Evolutionary conservation across 35 echinoderm and acorn worm genomes (phyloP), one percentile per base, ranked within the genome.

Genomic region (Apostichopus californicus): DNA sequence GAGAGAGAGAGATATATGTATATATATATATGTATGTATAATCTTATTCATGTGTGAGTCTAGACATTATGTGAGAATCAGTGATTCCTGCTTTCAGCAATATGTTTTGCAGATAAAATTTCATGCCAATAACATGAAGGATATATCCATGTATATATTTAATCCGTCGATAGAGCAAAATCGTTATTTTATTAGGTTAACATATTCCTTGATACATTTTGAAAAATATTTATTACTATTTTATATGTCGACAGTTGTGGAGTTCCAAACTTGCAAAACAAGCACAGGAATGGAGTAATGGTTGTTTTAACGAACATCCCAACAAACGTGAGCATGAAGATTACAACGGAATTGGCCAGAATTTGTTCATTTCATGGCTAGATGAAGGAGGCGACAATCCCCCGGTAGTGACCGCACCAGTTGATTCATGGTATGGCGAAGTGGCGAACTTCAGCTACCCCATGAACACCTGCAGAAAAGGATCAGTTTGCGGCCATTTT

Each of bases 221-320:
- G 7, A 61, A 61, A 8, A 61, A 46, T 46, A 61, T 61, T 61
- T 2, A 12, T 61, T 61, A 61, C 12, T 61, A 61, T 61, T 75
- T 75, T n/a, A 75, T 22, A 13, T 75, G 71, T 75, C 71, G 20
- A 75, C 71, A 88, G 86, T 64, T 73, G 26, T 88, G 86, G 86
- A 73, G 66, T 72, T 34, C 86, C 17, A 88, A 65, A 7, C 59
- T 88, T 10, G 86, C 86, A 70, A 5, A 24, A 70, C 86, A 70
- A 73, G 86, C 86, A 61, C 86, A 88, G 34, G 17, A 1, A 34
- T 88, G 86, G 86, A 88, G 86, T 68, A 8, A 88, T 22, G 58
- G 86, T 13, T 88, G 86, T 68, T 34, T 70, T 54, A 73, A 88
- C n/a, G 86, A 6, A 88, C 86, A 88, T 65, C 86, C 86, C 9